Percentiles rank a stretch among this genome's conserved stretches.
Conservation (phyloP, 2,888 invertebrate genomes). For the Acanthosoma haemorrhoidale region DNA sequence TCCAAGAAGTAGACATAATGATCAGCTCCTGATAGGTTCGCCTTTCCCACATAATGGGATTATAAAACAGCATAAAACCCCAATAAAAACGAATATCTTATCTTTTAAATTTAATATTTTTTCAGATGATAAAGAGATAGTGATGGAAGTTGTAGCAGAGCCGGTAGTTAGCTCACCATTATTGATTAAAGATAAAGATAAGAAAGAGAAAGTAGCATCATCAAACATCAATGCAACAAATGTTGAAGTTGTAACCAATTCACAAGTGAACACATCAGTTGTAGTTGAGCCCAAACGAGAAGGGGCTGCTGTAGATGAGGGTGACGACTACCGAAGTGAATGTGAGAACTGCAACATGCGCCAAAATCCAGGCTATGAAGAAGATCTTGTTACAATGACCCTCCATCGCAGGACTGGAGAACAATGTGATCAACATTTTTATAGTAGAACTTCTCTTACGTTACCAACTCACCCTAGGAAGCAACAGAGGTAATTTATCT, state of each 20-base stretch:
- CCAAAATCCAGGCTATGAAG: constrained; percentile 55
- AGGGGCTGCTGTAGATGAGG: constrained; percentile 47
- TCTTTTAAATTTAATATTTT: too few species aligned
- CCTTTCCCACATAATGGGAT: too few species aligned
- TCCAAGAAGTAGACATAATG: too few species aligned
- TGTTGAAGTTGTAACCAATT: not conserved
- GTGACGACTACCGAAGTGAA: constrained; percentile 73
- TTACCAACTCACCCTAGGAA: constrained; percentile 59
- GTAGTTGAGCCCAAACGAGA: constrained; percentile 9
- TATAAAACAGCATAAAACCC: too few species aligned
- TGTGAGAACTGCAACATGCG: constrained; percentile 77
- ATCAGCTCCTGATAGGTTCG: too few species aligned
- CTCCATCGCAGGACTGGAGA: constrained; percentile 54
- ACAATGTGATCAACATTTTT: constrained; percentile 34
- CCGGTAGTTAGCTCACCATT: not conserved
- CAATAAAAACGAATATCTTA: too few species aligned
- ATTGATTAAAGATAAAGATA: not conserved
- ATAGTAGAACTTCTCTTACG: constrained; percentile 47
- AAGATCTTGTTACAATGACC: constrained; percentile 63
- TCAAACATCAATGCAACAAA: not conserved
- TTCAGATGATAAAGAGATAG: not conserved
- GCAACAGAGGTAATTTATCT: constrained; percentile 50
- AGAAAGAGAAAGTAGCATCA: too few species aligned
- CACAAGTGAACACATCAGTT: not conserved
- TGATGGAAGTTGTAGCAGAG: not conserved